Conservation (phyloP, 2,888 invertebrate species). For the Neocrepidodera transversa region DNA sequence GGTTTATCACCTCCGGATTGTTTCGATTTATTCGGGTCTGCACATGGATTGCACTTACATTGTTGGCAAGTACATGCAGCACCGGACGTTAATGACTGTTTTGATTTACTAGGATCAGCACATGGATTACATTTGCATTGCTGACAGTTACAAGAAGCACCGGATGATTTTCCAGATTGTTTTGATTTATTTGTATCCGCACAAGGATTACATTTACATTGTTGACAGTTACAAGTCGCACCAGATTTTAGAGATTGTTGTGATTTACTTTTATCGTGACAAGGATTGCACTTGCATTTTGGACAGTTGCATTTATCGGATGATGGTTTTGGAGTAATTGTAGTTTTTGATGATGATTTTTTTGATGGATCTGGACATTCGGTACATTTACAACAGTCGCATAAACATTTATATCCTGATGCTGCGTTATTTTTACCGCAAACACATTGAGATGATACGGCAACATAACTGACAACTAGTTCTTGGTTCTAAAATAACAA, state of each 20-base stretch:
- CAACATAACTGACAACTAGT: neutral
- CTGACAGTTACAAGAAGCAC: too few species aligned
- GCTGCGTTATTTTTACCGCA: neutral
- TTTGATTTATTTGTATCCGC: too few species aligned
- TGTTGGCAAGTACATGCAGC: neutral
- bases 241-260: neutral
- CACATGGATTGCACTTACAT: slow-evolving; percentile 1
- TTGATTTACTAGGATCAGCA: neutral
- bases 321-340: too few species aligned
- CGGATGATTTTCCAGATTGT: too few species aligned
- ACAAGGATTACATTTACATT: neutral
- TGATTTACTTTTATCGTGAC: neutral
- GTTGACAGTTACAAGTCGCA: neutral
- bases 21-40: neutral
- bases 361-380: neutral
- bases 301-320: neutral
- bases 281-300: neutral
- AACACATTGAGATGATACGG: neutral
- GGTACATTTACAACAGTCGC: neutral
- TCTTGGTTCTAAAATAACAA: too few species aligned
- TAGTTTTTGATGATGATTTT: neutral
- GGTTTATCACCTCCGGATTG: neutral
- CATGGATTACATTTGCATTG: neutral
- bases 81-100: neutral
- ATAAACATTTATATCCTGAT: neutral